Evolutionary conservation across 2,888 invertebrate species (phyloP).

Genomic region (Papilio protenor): DNA sequence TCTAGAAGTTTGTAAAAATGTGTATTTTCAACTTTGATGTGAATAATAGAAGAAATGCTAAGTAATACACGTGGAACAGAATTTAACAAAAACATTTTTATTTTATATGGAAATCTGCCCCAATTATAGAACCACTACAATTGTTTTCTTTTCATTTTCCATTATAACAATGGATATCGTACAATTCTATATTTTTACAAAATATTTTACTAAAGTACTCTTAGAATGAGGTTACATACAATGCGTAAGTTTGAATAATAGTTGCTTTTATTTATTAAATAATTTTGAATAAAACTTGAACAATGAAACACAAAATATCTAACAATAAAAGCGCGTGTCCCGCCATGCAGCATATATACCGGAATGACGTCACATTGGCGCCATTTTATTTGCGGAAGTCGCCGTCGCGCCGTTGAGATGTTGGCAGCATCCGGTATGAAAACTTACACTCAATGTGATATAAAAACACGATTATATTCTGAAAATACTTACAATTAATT

Average conservation of each 20-base stretch:
- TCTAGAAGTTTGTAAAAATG: too few species aligned
- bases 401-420: slow-evolving; percentile 28
- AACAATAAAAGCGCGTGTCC: neutral
- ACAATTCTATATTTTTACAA: slow-evolving; percentile 4
- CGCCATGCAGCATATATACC: neutral
- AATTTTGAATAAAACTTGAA: slow-evolving; percentile 2
- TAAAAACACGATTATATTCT: too few species aligned
- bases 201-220: neutral
- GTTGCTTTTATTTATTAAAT: slow-evolving; percentile 3
- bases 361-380: slow-evolving; percentile 29
- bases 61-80: neutral
- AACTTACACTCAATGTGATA: neutral
- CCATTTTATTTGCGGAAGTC: slow-evolving; percentile 41
- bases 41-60: neutral
- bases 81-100: neutral
- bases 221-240: neutral
- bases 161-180: slow-evolving; percentile 12
- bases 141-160: slow-evolving; percentile 1
- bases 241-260: neutral
- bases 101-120: neutral
- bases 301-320: neutral
- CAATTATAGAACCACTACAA: slow-evolving; percentile 20
- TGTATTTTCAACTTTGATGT: neutral
- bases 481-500: too few species aligned
- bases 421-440: slow-evolving; percentile 35